Evolutionary conservation across 2,113 vertebrate species (phyloP), one percentile per base, ranked within the genome.

Genomic region (Leucosticte australis): DNA sequence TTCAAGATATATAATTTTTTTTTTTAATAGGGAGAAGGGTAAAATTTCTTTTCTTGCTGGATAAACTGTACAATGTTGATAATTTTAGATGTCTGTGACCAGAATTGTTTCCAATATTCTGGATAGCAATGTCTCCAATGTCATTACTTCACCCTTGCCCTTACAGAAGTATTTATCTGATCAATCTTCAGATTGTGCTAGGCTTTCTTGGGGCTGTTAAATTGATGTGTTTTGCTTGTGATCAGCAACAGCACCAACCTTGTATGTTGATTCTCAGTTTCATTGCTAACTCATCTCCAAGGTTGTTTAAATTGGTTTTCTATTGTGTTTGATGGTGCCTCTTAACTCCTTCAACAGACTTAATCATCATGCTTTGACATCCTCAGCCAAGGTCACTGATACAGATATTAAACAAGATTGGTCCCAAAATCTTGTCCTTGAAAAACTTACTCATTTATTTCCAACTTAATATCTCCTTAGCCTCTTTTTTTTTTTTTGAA

Each of bases 261-360:
- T 83, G 65, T 83, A 22, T 55, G 78, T 62, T 84, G 76, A 80
- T 39, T 89, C 39, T 77, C 0, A 0, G 63, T 92, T 95, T 77
- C 83, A 77, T 86, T 95, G 68, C 64, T 47, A 63, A 52, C 83
- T 93, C 60, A 47, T 89, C 47, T 71, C 69, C 86, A 96, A 89
- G 83, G 91, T 49, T 96, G 68, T 86, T 90, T 74, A 42, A 90
- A 83, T 92, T 22, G 19, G 39, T 92, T 93, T 95, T 86, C 88
- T 11, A 4, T 52, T 90, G 35, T 80, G 63, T 86, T 94, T 78
- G n/a, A 67, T 90, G 60, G 9, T 67, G 50, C 52, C n/a, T 95
- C 55, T 93, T 90, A 90, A 91, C 78, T 92, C 44, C 62, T 94
- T 77, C 60, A 55, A 22, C 65, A 93, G 41, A 63, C 62, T 52